Base-by-base conservation (phyloP, 1,140 invertebrate genomes). In the Drosophila lacteicornis region DNA sequence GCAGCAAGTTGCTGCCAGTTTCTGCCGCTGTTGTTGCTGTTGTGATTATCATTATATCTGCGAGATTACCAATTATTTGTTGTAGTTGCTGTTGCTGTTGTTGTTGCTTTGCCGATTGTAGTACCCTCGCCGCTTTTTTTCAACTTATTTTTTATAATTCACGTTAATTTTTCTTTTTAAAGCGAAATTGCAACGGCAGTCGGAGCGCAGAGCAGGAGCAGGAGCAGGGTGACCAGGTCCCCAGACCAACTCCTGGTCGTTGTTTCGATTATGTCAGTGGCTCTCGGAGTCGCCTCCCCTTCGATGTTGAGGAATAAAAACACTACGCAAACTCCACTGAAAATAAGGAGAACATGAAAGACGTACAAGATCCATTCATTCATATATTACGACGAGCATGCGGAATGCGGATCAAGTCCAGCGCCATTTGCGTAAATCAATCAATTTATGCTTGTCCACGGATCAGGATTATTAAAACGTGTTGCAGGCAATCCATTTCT, bases 141-240 rank as follows among this genome's bases (percentile, higher is more conserved):
- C 82, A 81, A 84, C 65, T 80, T 87, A 80, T 87, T 87, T 87
- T 83, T 87, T 88, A 87, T 88, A 87, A 87, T 87, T 87, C 83
- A 87, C 84, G 83, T 87, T 87, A 87, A 87, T 87, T 87, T 87
- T 87, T 88, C 80, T 56, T 88, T 87, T 88, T 88, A 88, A 87
- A 87, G 77, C 79, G 76, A 87, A 87, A 87, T 87, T 87, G 83
- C 83, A 83, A 69, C 36, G 38, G 56, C 38, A 45, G 56, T 33
- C 12, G 47, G 15, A 53, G 51, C 75, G 68, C 12, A 33, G 15
- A 53, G 51, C 75, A 73, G 46, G 38, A 62, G 25, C 46, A 47
- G 45, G 43, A 53, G 61, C 75, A 78, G 40, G 58, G 27, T 5
- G 40, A 65, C 51, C 63, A 63, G 67, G 12, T 51, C 50, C 58